Percentiles rank a stretch among this genome's conserved stretches.
Conservation (phyloP, 2,113 vertebrate genomes). For the Rhineura floridana region DNA sequence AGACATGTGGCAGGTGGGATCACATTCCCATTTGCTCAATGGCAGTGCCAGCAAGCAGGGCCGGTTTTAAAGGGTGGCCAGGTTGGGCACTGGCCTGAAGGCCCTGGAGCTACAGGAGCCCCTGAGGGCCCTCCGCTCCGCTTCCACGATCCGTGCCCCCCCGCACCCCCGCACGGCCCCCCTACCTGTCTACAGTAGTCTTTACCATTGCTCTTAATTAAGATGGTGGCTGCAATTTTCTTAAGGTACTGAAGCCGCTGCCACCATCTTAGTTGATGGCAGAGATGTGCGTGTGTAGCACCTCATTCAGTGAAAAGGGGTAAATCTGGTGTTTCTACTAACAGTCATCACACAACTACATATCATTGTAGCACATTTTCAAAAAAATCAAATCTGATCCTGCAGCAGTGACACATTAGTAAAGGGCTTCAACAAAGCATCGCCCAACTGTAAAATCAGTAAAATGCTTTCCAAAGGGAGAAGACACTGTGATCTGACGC, state of each 20-base stretch:
- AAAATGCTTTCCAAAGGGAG: conserved; percentile 45
- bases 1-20: conserved; percentile 51
- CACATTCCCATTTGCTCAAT: conserved; percentile 53
- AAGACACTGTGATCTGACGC: conserved; percentile 51
- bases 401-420: conserved; percentile 25
- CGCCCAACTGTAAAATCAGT: conserved; percentile 54
- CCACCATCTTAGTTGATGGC: too few species aligned
- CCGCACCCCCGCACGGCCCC: too few species aligned
- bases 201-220: too few species aligned
- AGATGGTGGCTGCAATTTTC: too few species aligned
- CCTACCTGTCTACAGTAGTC: too few species aligned
- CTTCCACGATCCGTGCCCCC: too few species aligned
- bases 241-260: too few species aligned
- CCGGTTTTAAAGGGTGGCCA: conserved; percentile 12
- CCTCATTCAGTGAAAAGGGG: neutral
- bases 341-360: conserved; percentile 24
- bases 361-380: conserved; percentile 42
- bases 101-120: too few species aligned
- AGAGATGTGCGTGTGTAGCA: too few species aligned
- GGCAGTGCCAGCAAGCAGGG: neutral
- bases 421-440: conserved; percentile 13
- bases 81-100: too few species aligned
- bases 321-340: conserved; percentile 1
- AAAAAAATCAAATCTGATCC: conserved; percentile 36
- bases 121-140: too few species aligned